Evolutionary conservation across 2,888 invertebrate species (phyloP).

Genomic region (Ophion costatus): DNA sequence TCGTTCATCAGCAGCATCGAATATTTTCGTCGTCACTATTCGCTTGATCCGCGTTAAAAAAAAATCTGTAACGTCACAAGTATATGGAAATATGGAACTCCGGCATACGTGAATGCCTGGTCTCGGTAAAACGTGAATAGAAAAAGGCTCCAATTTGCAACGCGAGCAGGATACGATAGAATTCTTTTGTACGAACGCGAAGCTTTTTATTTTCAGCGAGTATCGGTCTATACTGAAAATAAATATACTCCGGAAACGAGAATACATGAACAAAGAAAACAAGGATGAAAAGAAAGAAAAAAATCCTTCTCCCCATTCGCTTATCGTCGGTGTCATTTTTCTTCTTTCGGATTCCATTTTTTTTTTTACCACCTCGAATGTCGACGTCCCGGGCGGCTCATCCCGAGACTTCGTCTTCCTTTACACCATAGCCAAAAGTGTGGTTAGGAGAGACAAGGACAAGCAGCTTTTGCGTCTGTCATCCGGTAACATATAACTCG

Average conservation of each 20-base stretch:
- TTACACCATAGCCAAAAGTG: conserved; percentile 31
- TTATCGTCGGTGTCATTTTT: conserved; percentile 37
- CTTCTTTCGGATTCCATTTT: conserved; percentile 19
- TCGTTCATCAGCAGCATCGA: too few relatives aligned
- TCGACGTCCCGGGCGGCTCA: conserved; percentile 2
- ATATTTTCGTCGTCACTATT: too few relatives aligned
- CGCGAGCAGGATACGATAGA: background rate
- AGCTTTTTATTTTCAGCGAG: background rate
- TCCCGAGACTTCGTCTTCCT: conserved; percentile 13
- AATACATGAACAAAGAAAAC: conserved; percentile 1
- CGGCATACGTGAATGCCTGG: too few relatives aligned
- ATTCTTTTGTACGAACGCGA: background rate
- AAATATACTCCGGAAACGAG: conserved; percentile 37
- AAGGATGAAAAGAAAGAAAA: background rate
- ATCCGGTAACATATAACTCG: conserved; percentile 12
- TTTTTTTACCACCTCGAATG: conserved; percentile 8
- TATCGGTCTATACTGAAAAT: conserved; percentile 23
- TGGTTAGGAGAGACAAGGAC: conserved; percentile 12
- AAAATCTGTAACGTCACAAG: too few relatives aligned
- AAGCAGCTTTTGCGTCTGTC: conserved; percentile 21
- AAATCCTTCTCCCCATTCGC: background rate
- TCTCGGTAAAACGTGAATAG: too few relatives aligned
- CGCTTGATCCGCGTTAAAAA: too few relatives aligned
- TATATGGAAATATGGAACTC: too few relatives aligned
- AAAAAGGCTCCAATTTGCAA: background rate